Percentiles rank a stretch among this genome's conserved stretches.
Conservation (phyloP, 2,888 invertebrate species). For the Sesia bembeciformis region DNA sequence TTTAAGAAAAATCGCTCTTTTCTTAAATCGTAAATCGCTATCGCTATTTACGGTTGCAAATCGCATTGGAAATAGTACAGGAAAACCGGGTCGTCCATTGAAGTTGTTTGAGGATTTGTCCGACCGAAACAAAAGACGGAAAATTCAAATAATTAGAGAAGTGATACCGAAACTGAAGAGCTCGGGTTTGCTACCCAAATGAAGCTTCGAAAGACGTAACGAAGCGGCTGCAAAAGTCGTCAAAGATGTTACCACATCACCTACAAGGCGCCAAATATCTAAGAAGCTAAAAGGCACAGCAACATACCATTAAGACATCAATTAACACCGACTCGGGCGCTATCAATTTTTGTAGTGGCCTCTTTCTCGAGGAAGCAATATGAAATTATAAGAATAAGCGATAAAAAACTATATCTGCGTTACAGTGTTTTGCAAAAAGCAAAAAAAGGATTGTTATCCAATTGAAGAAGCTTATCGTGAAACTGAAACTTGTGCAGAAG, state of each 20-base stretch:
- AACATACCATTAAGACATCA: background rate
- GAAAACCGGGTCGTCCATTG: background rate
- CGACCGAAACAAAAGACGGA: background rate
- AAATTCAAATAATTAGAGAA: background rate
- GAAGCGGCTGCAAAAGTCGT: background rate
- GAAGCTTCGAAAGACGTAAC: background rate
- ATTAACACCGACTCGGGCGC: background rate
- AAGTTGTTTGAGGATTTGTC: background rate
- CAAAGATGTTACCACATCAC: background rate
- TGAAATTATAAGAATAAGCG: too few relatives aligned
- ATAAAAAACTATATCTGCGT: too few relatives aligned
- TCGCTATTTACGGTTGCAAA: too few relatives aligned
- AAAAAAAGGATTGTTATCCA: too few relatives aligned
- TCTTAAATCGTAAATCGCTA: too few relatives aligned
- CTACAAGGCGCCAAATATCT: background rate
- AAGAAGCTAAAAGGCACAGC: background rate
- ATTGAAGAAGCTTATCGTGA: too few relatives aligned
- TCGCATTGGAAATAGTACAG: too few relatives aligned
- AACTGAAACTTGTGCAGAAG: too few relatives aligned
- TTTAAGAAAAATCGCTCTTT: too few relatives aligned
- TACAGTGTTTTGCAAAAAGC: too few relatives aligned
- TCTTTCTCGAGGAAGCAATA: background rate
- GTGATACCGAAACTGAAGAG: background rate
- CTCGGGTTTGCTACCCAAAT: background rate
- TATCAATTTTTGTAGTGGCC: background rate